Conservation (phyloP, 2,797 vertebrate genomes). For the Catharus ustulatus region DNA sequence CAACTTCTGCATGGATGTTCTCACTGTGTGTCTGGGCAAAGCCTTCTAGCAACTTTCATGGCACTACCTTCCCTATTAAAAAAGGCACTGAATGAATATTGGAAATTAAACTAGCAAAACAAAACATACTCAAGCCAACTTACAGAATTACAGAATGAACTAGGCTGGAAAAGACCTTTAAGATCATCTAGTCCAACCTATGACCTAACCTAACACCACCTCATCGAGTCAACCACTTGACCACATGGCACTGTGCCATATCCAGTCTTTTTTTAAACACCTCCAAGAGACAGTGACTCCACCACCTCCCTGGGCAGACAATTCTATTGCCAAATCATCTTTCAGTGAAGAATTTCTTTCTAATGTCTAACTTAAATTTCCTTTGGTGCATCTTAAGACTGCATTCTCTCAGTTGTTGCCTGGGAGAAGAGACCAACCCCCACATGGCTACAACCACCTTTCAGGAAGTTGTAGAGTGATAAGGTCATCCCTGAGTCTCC, state of each 20-base stretch:
- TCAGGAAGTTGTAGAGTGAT: neutral
- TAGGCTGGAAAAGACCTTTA: neutral
- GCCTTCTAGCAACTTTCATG: neutral
- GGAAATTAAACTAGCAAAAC: neutral
- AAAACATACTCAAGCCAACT: neutral
- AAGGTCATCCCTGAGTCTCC: too few species aligned
- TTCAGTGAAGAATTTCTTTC: neutral
- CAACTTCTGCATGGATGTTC: neutral
- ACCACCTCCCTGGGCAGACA: neutral
- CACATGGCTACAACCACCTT: accelerated
- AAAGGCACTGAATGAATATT: neutral
- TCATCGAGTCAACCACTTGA: neutral
- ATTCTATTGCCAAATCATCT: neutral
- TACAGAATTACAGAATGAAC: neutral
- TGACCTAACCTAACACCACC: neutral
- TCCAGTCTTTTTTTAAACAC: neutral
- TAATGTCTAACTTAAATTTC: neutral
- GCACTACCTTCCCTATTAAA: neutral
- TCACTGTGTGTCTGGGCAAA: neutral
- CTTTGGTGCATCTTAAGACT: neutral
- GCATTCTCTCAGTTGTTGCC: neutral
- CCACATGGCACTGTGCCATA: neutral
- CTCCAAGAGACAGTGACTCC: neutral
- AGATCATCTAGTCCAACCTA: neutral
- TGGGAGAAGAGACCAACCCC: neutral